Conservation (phyloP, 2,113 vertebrate species). For the Pangasianodon gigas region DNA sequence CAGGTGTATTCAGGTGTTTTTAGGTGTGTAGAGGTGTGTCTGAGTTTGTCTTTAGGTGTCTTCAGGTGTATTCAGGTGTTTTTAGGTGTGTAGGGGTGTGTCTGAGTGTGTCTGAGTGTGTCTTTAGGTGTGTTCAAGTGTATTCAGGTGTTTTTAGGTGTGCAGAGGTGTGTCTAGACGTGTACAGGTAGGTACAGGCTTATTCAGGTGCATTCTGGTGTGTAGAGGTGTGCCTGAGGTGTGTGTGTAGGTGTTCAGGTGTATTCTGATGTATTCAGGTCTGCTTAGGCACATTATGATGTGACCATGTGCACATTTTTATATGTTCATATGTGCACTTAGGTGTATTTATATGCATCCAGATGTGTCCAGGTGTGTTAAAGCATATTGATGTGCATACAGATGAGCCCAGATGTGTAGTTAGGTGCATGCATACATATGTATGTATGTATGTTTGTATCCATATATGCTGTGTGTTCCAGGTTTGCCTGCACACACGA, state of each 20-base stretch:
- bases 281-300: background rate
- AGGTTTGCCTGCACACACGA: constrained; percentile 65
- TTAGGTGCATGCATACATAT: background rate
- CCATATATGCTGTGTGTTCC: background rate
- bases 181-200: too few species aligned
- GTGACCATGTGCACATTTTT: background rate
- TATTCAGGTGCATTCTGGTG: background rate
- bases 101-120: too few species aligned
- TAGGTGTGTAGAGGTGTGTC: too few species aligned
- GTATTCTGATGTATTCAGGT: background rate
- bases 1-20: too few species aligned
- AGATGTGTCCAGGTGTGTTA: background rate
- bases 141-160: too few species aligned
- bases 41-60: too few species aligned
- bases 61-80: too few species aligned
- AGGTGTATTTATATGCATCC: background rate
- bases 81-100: too few species aligned
- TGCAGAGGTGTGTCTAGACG: too few species aligned
- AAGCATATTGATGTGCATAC: background rate
- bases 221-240: background rate
- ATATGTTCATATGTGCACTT: background rate
- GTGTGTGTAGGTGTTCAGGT: background rate
- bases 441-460: background rate
- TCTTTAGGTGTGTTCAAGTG: too few species aligned
- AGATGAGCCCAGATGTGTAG: background rate